phyloP scores from a whole-genome alignment of 2,888 invertebrate species.

The Drosophila affinis region DNA sequence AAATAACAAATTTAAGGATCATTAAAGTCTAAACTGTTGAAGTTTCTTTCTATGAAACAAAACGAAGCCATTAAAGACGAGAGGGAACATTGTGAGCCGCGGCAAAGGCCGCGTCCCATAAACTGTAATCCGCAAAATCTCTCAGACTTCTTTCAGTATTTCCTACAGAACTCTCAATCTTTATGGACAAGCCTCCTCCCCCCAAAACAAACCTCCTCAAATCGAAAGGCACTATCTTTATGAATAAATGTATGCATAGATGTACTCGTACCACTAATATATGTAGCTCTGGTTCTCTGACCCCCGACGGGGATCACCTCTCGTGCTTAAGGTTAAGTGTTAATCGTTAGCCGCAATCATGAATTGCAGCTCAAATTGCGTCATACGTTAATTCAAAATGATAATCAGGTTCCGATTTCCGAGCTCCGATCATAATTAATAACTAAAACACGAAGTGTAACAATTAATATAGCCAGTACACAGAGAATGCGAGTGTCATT shows the following conservation, averaged over 20 bases:
- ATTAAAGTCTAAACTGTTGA: background rate
- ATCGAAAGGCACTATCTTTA: background rate
- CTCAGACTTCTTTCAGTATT: background rate
- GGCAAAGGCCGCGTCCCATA: too few species aligned
- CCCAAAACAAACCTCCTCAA: background rate
- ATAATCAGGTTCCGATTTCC: conserved; percentile 48
- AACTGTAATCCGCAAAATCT: background rate
- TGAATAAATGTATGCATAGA: background rate
- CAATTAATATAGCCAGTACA: conserved; percentile 19
- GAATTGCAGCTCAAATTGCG: conserved; percentile 72
- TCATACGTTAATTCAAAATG: conserved; percentile 55
- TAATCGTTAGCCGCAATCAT: conserved; percentile 20
- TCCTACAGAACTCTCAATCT: background rate
- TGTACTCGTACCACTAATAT: conserved; percentile 23
- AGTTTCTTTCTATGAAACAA: background rate
- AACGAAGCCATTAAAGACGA: too few species aligned
- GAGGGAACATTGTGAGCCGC: too few species aligned
- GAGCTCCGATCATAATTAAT: conserved; percentile 56
- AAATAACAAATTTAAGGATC: background rate
- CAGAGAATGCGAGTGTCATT: conserved; percentile 12
- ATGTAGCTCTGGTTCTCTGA: conserved; percentile 39
- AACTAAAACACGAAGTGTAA: conserved; percentile 61
- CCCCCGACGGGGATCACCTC: conserved; percentile 52
- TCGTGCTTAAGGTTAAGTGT: conserved; percentile 67
- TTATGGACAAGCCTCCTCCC: conserved; percentile 49